Conservation (phyloP, 2,888 invertebrate genomes). For the Allygus modestus region DNA sequence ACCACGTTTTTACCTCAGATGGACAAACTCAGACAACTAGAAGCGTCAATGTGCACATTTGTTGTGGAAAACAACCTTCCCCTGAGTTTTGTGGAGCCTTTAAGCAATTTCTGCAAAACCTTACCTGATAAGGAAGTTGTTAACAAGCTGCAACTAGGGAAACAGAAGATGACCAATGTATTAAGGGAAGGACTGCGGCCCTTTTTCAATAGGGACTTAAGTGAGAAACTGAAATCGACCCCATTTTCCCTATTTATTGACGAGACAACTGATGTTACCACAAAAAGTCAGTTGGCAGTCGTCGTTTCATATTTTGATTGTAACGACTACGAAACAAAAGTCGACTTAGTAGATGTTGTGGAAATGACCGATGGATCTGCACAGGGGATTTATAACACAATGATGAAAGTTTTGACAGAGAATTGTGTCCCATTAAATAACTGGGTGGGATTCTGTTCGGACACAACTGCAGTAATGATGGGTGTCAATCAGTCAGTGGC, state of each 20-base stretch:
- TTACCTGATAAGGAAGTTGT: neutral
- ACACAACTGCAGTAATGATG: neutral
- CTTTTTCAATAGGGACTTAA: neutral
- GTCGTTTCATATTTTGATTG: neutral
- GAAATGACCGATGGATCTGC: neutral
- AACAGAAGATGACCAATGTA: neutral
- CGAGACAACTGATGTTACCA: neutral
- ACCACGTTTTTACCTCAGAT: neutral
- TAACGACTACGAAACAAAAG: neutral
- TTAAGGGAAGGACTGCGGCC: neutral
- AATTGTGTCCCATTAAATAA: neutral
- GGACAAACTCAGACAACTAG: neutral
- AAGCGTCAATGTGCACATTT: slow-evolving; percentile 14
- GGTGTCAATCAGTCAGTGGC: neutral
- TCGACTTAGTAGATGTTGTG: neutral
- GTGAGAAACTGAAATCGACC: neutral
- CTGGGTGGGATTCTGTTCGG: neutral
- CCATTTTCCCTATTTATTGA: neutral
- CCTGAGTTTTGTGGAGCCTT: slow-evolving; percentile 2
- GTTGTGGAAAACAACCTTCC: slow-evolving; percentile 8
- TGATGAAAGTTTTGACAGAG: neutral
- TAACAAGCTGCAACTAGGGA: slow-evolving; percentile 4
- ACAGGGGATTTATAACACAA: neutral
- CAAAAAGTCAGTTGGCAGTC: neutral
- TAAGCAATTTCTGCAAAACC: neutral